Conservation (phyloP, 1,140 invertebrate genomes). For the Drosophila sechellia region DNA sequence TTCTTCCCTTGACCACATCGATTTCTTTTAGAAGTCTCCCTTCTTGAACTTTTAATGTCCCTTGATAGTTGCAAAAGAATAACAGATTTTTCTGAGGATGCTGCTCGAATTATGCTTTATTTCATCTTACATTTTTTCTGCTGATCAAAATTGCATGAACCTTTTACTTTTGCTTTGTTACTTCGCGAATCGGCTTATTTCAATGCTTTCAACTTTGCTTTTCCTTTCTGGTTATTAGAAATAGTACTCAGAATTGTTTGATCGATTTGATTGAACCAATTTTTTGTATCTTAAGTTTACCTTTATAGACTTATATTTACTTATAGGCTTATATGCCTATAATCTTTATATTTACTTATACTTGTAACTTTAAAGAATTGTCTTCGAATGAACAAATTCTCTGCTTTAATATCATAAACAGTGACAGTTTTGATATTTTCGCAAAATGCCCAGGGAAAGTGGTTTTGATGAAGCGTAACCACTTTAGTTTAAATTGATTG, state of each 20-base stretch:
- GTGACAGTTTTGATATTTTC: conserved; percentile 12
- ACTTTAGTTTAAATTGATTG: conserved; percentile 65
- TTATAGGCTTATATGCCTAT: no score
- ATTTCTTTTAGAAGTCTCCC: conserved; percentile 3
- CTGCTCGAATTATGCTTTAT: conserved; percentile 4
- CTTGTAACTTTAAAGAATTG: no score
- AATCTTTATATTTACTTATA: no score
- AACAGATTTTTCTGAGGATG: conserved; percentile 4
- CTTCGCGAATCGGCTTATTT: conserved; percentile 11
- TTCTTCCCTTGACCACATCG: conserved; percentile 3
- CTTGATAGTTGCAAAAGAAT: conserved; percentile 8
- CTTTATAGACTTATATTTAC: no score
- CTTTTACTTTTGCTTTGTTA: conserved; percentile 7
- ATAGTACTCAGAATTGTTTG: neutral
- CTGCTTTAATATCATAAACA: conserved; percentile 29
- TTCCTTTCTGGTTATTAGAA: neutral
- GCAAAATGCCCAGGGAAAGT: conserved; percentile 49
- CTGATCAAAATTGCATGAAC: conserved; percentile 19
- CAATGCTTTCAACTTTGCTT: neutral
- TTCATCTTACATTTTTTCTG: conserved; percentile 11
- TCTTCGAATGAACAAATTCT: no score
- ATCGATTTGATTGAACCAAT: neutral
- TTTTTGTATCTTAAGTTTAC: neutral
- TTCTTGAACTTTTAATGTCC: conserved; percentile 25
- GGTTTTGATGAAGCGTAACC: conserved; percentile 66